These are phyloP conservation scores for Cyphomyrus discorhynchus DNA, from an alignment of 2,113 vertebrate genomes.

Conservation along the genomic window DNA sequence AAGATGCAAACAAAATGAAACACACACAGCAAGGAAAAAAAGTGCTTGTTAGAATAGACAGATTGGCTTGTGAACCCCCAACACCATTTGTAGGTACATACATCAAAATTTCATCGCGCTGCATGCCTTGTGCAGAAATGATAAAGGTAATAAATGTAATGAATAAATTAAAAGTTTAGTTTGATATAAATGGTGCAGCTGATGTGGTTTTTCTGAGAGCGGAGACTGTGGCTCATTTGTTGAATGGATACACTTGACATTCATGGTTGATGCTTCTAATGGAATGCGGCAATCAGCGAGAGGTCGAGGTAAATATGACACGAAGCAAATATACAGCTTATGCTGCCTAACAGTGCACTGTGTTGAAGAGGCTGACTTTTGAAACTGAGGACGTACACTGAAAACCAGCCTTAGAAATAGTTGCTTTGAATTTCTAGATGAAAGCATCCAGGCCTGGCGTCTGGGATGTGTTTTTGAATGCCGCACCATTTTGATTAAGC, in stretches of 20 bases:
- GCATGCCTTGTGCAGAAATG: neutral
- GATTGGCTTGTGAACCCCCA: neutral
- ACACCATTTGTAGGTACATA: neutral
- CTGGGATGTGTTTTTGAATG: constrained; percentile 10
- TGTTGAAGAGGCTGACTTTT: neutral
- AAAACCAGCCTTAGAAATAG: constrained; percentile 8
- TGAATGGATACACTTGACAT: constrained; percentile 11
- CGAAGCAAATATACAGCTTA: neutral
- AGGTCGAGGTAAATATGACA: neutral
- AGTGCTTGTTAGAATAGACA: neutral
- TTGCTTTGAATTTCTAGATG: constrained; percentile 7
- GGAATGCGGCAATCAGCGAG: neutral
- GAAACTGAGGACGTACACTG: neutral
- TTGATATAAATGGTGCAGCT: neutral
- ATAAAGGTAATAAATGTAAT: neutral
- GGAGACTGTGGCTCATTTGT: neutral
- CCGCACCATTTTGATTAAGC: neutral
- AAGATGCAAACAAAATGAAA: neutral
- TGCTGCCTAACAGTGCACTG: neutral
- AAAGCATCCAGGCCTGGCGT: neutral
- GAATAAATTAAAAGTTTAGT: neutral
- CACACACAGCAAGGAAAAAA: neutral
- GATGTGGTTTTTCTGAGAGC: neutral
- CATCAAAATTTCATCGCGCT: neutral
- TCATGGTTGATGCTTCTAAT: neutral